Conservation (phyloP, 2,888 invertebrate genomes). For the Yponomeuta cagnagella region DNA sequence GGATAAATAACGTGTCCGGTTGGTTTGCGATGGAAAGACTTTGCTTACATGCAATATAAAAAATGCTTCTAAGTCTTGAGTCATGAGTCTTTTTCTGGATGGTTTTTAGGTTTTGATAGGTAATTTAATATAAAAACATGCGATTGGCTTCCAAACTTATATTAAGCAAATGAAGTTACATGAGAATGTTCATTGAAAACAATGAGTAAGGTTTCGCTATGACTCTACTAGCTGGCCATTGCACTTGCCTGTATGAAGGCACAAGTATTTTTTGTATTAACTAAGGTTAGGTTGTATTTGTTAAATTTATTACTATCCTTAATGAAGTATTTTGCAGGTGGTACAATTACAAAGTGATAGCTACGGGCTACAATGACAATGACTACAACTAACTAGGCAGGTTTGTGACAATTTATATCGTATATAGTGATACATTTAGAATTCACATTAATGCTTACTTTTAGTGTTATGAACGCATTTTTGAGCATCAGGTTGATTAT, state of each 20-base stretch:
- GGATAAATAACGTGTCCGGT: not conserved
- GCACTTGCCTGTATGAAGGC: conserved; percentile 25
- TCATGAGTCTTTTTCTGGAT: not conserved
- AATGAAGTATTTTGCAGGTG: not conserved
- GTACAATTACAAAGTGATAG: no score
- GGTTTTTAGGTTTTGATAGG: not conserved
- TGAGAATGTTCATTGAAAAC: conserved; percentile 42
- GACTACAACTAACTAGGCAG: no score
- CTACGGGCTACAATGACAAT: no score
- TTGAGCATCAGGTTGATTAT: no score
- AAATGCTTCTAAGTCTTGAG: not conserved
- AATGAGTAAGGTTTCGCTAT: conserved; percentile 73
- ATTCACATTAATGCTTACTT: no score
- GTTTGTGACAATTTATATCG: no score
- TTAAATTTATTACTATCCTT: not conserved
- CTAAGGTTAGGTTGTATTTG: not conserved
- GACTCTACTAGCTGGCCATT: conserved; percentile 71
- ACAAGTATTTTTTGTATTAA: not conserved
- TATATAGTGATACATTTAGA: no score
- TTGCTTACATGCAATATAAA: not conserved
- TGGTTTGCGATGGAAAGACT: not conserved
- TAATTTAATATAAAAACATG: conserved; percentile 39
- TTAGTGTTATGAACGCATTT: no score
- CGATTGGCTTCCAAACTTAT: conserved; percentile 56
- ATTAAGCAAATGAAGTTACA: conserved; percentile 60